phyloP scores from a whole-genome alignment of 2,797 vertebrate genomes.

The Tokudaia tokunoshimensis region DNA sequence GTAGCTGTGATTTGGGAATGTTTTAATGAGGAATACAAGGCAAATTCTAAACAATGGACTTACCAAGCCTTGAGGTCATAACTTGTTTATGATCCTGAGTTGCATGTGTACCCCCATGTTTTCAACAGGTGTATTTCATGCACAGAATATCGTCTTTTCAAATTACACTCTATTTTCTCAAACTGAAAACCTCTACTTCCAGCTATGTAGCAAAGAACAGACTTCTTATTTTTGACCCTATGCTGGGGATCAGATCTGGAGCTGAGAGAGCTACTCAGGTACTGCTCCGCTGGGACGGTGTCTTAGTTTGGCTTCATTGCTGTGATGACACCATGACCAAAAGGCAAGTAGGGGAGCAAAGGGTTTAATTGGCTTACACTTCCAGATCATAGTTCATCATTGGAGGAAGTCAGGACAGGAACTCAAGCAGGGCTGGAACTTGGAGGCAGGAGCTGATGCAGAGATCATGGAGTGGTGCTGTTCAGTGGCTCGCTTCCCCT shows the following conservation, averaged over 20 bases:
- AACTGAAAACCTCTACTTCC: constrained; percentile 45
- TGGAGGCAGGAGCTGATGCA: not conserved
- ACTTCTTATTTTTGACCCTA: not conserved
- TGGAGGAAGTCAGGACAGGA: not conserved
- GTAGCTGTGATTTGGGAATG: constrained; percentile 18
- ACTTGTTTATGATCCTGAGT: constrained; percentile 22
- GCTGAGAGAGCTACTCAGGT: not conserved
- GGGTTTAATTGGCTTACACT: not conserved
- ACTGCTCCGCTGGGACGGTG: not conserved
- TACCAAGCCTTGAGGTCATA: constrained; percentile 18
- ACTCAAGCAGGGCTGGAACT: not conserved
- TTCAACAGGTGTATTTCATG: constrained; percentile 38
- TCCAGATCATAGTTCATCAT: not conserved
- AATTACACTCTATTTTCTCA: constrained; percentile 48
- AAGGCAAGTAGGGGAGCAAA: not conserved
- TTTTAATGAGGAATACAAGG: constrained; percentile 6
- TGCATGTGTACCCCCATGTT: not conserved
- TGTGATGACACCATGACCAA: not conserved
- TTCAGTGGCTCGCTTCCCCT: not conserved
- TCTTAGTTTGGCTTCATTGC: not conserved
- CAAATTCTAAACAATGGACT: constrained; percentile 53
- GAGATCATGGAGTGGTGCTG: not conserved
- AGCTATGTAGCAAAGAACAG: constrained; percentile 18
- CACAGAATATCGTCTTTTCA: constrained; percentile 29
- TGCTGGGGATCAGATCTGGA: not conserved